Conservation (phyloP, 2,888 invertebrate genomes). For the Polyommatus iphigenia region DNA sequence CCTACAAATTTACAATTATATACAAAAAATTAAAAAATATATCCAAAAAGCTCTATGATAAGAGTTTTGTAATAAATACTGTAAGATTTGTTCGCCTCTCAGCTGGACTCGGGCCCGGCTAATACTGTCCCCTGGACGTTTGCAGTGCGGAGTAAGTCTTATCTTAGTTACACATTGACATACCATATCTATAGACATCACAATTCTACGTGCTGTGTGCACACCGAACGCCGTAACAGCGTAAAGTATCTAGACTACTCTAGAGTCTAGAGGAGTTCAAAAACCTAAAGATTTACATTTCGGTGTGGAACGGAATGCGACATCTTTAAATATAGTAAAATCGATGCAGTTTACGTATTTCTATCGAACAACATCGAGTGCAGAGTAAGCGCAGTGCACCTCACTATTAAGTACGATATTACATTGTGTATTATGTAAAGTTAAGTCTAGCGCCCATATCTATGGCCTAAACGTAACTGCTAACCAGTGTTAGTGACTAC, state of each 20-base stretch:
- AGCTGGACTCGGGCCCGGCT: conserved; percentile 49
- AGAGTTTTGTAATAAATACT: conserved; percentile 66
- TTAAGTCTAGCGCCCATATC: conserved; percentile 25
- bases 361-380: conserved; percentile 27
- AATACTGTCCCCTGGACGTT: conserved; percentile 32
- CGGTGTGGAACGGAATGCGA: background rate
- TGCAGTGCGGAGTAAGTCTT: conserved; percentile 30
- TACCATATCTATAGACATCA: background rate
- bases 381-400: conserved; percentile 27
- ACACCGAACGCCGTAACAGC: background rate
- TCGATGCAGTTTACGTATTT: conserved; percentile 10
- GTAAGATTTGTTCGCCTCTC: conserved; percentile 61
- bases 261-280: background rate
- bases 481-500: conserved; percentile 16
- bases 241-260: too few relatives aligned
- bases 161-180: conserved; percentile 11
- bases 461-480: background rate
- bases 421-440: conserved; percentile 1
- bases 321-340: background rate
- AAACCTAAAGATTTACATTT: background rate
- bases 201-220: background rate
- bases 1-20: conserved; percentile 76
- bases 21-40: conserved; percentile 70
- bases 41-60: conserved; percentile 67
- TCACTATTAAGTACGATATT: conserved; percentile 27